A percentile compares a stretch with the other conserved stretches of the same genome.
Conservation (phyloP, 2,113 vertebrate species). For the Puffinus mauretanicus region DNA sequence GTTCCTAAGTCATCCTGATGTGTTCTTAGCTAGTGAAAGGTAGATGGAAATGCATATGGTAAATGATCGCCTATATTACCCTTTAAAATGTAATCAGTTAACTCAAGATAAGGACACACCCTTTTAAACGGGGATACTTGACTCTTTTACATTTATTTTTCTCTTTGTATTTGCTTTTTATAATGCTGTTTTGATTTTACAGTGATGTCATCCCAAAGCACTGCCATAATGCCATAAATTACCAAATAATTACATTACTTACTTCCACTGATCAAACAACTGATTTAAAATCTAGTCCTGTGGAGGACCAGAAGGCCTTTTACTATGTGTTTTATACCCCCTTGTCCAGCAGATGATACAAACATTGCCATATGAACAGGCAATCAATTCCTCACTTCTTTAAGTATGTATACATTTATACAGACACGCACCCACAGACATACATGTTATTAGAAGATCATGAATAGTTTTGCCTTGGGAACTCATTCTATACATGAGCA, state of each 20-base stretch:
- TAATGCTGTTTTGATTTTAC: conserved; percentile 18
- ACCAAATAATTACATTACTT: background rate
- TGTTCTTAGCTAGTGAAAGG: background rate
- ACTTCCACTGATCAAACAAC: background rate
- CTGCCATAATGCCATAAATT: background rate
- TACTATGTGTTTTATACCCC: background rate
- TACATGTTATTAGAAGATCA: background rate
- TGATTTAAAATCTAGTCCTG: background rate
- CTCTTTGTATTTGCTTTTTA: background rate
- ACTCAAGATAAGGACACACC: background rate
- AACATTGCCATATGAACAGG: background rate
- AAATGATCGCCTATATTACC: background rate
- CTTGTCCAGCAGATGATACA: background rate
- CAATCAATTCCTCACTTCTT: background rate
- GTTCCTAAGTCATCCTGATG: background rate
- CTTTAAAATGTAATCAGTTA: background rate
- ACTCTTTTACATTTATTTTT: background rate
- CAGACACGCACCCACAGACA: background rate
- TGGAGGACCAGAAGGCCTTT: background rate
- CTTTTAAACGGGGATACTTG: background rate
- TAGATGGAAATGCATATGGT: background rate
- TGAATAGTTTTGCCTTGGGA: background rate
- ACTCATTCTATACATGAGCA: background rate
- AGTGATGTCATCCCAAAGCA: conserved; percentile 12
- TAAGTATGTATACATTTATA: background rate